Conservation (phyloP, 2,888 invertebrate species). For the Pollenia labialis region DNA sequence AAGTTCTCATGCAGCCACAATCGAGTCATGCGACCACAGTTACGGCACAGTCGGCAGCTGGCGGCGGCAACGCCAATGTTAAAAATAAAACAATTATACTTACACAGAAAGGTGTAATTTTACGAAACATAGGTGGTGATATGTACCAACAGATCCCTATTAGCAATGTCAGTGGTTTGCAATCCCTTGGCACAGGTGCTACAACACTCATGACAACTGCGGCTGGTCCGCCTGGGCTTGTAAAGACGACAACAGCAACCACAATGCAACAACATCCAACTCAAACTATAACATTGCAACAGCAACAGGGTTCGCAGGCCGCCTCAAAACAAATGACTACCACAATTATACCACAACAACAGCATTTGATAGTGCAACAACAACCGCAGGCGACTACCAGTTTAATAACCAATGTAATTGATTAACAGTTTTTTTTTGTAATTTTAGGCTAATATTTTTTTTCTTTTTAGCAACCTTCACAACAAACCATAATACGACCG, state of each 20-base stretch:
- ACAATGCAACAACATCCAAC: slow-evolving; percentile 77
- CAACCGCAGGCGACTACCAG: slow-evolving; percentile 77
- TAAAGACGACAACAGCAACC: slow-evolving; percentile 80
- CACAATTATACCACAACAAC: slow-evolving; percentile 83
- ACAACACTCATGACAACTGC: slow-evolving; percentile 82
- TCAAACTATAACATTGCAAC: slow-evolving; percentile 78
- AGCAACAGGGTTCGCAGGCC: slow-evolving; percentile 75
- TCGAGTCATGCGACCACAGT: slow-evolving; percentile 74
- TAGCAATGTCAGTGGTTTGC: slow-evolving; percentile 82
- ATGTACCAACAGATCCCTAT: slow-evolving; percentile 84
- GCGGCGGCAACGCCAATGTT: slow-evolving; percentile 77
- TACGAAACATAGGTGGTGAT: slow-evolving; percentile 83
- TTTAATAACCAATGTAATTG: slow-evolving; percentile 82
- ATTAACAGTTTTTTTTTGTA: not conserved
- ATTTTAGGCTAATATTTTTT: slow-evolving; percentile 1
- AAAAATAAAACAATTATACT: slow-evolving; percentile 84
- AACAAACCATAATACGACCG: slow-evolving; percentile 84
- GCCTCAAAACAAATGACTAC: slow-evolving; percentile 79
- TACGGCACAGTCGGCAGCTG: slow-evolving; percentile 67
- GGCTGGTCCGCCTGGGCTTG: slow-evolving; percentile 82
- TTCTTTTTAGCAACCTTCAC: slow-evolving; percentile 78
- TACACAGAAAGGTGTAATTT: slow-evolving; percentile 83
- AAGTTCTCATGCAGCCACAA: slow-evolving; percentile 82
- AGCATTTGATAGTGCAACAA: slow-evolving; percentile 82
- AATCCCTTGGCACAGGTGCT: slow-evolving; percentile 78